Evolutionary conservation across 2,888 invertebrate species (phyloP), one percentile per base, ranked within the genome.

Genomic region (Malthinus flaveolus): DNA sequence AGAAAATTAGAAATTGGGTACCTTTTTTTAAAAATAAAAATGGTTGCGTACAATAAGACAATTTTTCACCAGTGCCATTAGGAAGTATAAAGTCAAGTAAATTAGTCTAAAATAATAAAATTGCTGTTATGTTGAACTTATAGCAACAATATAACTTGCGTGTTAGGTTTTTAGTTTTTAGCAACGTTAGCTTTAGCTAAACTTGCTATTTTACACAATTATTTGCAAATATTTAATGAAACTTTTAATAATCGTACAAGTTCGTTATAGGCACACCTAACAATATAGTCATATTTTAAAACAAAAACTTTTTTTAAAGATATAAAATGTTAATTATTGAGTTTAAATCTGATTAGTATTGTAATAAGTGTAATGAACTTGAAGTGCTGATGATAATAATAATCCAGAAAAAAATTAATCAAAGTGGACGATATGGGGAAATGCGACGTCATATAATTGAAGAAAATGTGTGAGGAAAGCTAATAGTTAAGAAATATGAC

Each of bases 81-180:
- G 23, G 39, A 13, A 42, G 23, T 42, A 15, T 15, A n/a, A 42
- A n/a, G 23, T 15, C 9, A 6, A 15, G 13, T 13, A 6, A 15
- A 42, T 23, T 9, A 7, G 23, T 42, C 9, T 9, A 39, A 39
- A 39, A 13, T 39, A 9, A 12, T 9, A 39, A 39, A 39, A 13
- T 39, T 15, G 23, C 23, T 42, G 15, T 42, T n/a, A 42, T 9
- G 39, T 42, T 42, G 15, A n/a, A 15, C 13, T 39, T 42, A n/a
- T n/a, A 15, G 39, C 12, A 42, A 42, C 13, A 42, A 23, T 23
- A n/a, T 42, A 9, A 15, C 39, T n/a, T n/a, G 23, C 15, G 39
- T 42, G 23, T 42, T 42, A n/a, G n/a, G 39, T 42, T 42, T 42
- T 42, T 42, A 42, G 39, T 42, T 42, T 42, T 42, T 42, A 42